Conservation (phyloP, 2,797 vertebrate species). For the Pangasius djambal region DNA sequence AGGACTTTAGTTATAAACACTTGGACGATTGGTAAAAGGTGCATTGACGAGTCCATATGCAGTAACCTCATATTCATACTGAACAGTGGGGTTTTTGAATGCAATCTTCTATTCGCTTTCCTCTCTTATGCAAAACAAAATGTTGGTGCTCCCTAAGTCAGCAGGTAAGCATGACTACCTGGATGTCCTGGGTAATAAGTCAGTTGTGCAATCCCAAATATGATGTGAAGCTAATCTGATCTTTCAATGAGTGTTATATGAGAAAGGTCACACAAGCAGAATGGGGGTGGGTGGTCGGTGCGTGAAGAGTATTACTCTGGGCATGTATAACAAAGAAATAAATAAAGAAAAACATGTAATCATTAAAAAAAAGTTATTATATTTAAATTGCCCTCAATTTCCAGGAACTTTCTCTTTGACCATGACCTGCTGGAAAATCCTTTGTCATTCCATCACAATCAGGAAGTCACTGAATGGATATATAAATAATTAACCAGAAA, state of each 20-base stretch:
- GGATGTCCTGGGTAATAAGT: neutral
- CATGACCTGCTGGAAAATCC: neutral
- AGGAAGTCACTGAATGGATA: neutral
- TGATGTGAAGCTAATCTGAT: neutral
- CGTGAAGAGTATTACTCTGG: neutral
- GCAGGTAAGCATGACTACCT: neutral
- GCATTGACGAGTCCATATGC: neutral
- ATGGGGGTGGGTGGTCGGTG: neutral
- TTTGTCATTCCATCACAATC: neutral
- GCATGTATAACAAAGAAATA: neutral
- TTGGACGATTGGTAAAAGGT: neutral
- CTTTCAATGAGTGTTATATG: neutral
- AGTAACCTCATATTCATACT: neutral
- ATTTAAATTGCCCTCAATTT: neutral
- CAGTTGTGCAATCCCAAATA: neutral
- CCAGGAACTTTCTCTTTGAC: neutral
- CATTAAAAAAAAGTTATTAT: neutral
- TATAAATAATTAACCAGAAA: neutral
- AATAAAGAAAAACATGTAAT: neutral
- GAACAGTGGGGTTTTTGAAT: neutral
- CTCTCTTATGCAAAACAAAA: neutral
- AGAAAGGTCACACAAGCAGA: neutral
- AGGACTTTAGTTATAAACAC: neutral
- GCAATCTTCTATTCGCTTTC: neutral
- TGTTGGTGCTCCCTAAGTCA: neutral